phyloP scores from a whole-genome alignment of 2,797 vertebrate genomes.

The Mormyrus proboscirostris region DNA sequence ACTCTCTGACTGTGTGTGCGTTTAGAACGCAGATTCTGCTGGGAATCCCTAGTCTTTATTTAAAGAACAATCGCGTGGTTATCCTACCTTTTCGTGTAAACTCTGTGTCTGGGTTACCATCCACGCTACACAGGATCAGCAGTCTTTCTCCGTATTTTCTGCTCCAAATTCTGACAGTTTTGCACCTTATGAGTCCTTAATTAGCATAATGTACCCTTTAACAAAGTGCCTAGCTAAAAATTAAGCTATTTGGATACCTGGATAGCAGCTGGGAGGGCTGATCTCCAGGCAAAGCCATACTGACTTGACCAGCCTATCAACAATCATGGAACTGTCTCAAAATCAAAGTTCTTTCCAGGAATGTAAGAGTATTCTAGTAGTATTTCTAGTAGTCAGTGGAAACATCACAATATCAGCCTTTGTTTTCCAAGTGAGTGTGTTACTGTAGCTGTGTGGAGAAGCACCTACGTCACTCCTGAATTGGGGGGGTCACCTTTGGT shows the following conservation, averaged over 20 bases:
- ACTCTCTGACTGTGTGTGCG: too few relatives aligned
- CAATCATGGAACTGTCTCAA: background rate
- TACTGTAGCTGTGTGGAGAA: background rate
- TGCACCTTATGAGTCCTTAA: background rate
- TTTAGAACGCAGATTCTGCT: too few relatives aligned
- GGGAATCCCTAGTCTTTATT: too few relatives aligned
- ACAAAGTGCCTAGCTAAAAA: background rate
- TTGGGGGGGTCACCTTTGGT: background rate
- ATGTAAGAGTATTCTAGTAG: background rate
- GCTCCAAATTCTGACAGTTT: background rate
- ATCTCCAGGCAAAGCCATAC: background rate
- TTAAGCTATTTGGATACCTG: background rate
- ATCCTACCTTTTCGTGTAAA: too few relatives aligned
- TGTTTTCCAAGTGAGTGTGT: background rate
- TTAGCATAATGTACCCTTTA: background rate
- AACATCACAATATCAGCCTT: background rate
- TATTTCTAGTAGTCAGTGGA: background rate
- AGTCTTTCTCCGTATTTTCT: too few relatives aligned
- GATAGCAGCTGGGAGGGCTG: background rate
- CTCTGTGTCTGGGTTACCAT: too few relatives aligned
- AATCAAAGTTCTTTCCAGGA: background rate
- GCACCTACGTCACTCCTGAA: background rate
- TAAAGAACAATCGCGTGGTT: too few relatives aligned
- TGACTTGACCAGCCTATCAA: background rate
- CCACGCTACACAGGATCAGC: too few relatives aligned